Evolutionary conservation across 1,140 invertebrate species (phyloP), one percentile per base, ranked within the genome.

Genomic region (Camponotus pennsylvanicus): DNA sequence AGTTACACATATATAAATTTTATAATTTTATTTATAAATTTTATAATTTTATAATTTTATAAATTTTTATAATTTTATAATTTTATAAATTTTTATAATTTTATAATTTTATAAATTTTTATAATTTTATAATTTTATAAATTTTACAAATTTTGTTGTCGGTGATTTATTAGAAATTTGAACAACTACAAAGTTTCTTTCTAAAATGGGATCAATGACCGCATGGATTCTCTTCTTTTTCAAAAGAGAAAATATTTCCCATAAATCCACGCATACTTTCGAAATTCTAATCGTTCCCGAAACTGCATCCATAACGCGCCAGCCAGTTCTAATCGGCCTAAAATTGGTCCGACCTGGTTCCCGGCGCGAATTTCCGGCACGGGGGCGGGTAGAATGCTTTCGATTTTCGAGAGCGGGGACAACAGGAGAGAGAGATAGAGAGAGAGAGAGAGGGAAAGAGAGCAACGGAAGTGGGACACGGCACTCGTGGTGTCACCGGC

Each of bases 401-500:
- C 79, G 79, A 75, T 83, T 83, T 83, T 83, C 79, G 79, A 61
- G 79, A 63, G n/a, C 40, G 79, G 40, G 55, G 27, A n/a, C 67
- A 42, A 27, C 13, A 34, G 18, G 1, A 9, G 27, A 5, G 45
- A 71, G 85, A 71, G 85, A 86, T 64, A 87, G 78, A 89, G 85
- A 88, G 87, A 90, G 88, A 88, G 78, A 88, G 64, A 86, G 61
- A 70, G 70, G 71, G 77, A 84, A 85, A 42, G 13, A 32, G 40
- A 37, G 32, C 70, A 45, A 13, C 75, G 79, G 87, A 88, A 77
- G 83, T 86, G 75, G 88, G 88, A 89, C 88, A 69, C 75, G 42
- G 88, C 61, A 63, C 88, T 80, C 77, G n/a, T 61, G 79, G 89
- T 79, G 89, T 87, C 88, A 84, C 78, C 88, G 67, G 71, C 83